A percentile compares a stretch with the other conserved stretches of the same genome.
phyloP scores from a whole-genome alignment of 2,888 invertebrate genomes.

The Leucania comma region DNA sequence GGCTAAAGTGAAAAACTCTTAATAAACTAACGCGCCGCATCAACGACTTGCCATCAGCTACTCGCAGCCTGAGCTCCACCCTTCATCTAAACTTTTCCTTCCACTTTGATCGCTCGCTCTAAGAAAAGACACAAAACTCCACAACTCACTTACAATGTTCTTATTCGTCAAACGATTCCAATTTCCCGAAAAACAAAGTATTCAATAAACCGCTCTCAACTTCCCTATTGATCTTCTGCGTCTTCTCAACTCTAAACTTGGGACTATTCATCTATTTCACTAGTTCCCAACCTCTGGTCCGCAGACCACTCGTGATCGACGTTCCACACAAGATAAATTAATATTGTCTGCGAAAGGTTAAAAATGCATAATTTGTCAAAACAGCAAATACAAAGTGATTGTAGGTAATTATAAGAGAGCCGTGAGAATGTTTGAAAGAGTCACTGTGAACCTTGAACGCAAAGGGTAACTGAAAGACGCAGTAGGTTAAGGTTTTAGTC shows the following conservation, averaged over 20 bases:
- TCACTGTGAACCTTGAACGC: too few relatives aligned
- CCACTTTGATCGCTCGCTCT: conserved; percentile 22
- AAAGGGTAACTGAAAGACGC: too few relatives aligned
- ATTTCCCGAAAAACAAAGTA: conserved; percentile 43
- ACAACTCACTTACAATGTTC: conserved; percentile 53
- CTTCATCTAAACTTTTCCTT: conserved; percentile 1
- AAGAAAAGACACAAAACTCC: conserved; percentile 24
- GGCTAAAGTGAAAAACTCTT: too few relatives aligned
- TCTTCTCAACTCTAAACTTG: conserved; percentile 23
- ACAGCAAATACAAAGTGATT: too few relatives aligned
- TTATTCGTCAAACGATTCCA: conserved; percentile 45
- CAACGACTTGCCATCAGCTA: too few relatives aligned
- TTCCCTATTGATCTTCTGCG: conserved; percentile 35
- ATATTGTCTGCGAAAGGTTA: neutral
- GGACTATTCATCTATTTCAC: conserved; percentile 5
- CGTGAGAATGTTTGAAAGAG: too few relatives aligned
- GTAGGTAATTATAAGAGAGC: too few relatives aligned
- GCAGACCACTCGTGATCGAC: neutral
- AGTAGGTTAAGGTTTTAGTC: too few relatives aligned
- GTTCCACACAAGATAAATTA: neutral
- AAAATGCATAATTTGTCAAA: neutral
- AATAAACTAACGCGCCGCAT: too few relatives aligned
- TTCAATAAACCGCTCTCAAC: conserved; percentile 37
- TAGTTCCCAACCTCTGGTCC: neutral
- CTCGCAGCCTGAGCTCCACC: neutral